These are phyloP conservation scores for Phycodurus eques DNA, from an alignment of 2,113 vertebrate genomes.

Conservation along the genomic window DNA sequence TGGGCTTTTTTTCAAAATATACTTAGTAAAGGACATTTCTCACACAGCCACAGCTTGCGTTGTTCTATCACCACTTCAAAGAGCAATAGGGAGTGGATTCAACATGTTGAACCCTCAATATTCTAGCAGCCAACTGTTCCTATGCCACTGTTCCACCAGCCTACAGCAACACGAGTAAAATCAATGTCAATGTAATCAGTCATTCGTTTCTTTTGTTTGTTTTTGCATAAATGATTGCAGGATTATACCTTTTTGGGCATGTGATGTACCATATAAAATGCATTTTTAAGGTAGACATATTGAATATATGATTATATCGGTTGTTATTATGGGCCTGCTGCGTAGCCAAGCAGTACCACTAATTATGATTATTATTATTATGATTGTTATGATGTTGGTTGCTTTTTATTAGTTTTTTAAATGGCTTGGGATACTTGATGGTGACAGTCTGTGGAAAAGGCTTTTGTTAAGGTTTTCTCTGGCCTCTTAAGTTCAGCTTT, in stretches of 20 bases:
- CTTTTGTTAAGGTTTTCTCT: conserved; percentile 33
- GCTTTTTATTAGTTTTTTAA: background rate
- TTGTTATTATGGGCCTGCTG: background rate
- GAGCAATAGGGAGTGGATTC: conserved; percentile 61
- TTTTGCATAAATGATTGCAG: conserved; percentile 11
- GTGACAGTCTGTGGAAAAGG: conserved; percentile 3
- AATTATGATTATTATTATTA: background rate
- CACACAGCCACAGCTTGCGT: conserved; percentile 52
- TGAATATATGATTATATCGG: background rate
- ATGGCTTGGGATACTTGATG: background rate
- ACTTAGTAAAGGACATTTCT: conserved; percentile 49
- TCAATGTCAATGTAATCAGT: conserved; percentile 36
- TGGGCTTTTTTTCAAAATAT: background rate
- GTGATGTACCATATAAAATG: background rate
- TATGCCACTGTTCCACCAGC: conserved; percentile 56
- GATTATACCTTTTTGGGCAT: background rate
- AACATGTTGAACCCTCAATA: conserved; percentile 56
- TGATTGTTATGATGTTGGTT: background rate
- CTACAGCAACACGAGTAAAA: conserved; percentile 42
- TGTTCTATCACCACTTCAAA: conserved; percentile 55
- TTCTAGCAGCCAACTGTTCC: conserved; percentile 59
- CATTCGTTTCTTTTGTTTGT: background rate
- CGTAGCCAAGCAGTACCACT: no score
- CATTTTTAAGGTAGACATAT: background rate
- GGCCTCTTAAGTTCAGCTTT: conserved; percentile 28